These are phyloP conservation scores for Noctua janthina DNA, from an alignment of 2,888 invertebrate species.

Conservation along the genomic window DNA sequence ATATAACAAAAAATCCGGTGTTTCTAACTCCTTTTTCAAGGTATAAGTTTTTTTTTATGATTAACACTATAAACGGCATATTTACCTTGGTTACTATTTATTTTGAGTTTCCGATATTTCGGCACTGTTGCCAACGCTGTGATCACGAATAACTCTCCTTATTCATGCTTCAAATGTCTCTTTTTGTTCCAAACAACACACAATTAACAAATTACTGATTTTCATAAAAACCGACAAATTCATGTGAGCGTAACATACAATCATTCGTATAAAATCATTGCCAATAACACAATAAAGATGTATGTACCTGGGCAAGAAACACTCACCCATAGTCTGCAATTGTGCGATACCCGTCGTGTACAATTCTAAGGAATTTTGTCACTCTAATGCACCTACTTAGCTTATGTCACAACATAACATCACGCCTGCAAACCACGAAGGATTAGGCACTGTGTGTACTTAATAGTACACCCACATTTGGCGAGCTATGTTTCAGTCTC, in stretches of 20 bases:
- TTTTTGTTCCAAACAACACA: constrained; percentile 36
- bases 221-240: constrained; percentile 58
- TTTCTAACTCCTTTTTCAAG: neutral
- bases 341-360: constrained; percentile 48
- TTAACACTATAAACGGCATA: no score
- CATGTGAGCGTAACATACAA: constrained; percentile 64
- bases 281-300: constrained; percentile 64
- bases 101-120: no score
- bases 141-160: neutral
- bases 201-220: constrained; percentile 49
- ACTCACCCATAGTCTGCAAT: constrained; percentile 34
- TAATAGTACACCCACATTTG: neutral
- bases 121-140: no score
- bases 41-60: no score
- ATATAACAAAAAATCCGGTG: neutral
- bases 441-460: neutral
- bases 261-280: constrained; percentile 64
- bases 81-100: no score
- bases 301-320: constrained; percentile 54
- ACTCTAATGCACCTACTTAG: neutral
- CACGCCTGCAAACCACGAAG: neutral
- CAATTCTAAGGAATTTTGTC: constrained; percentile 63
- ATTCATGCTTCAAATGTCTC: constrained; percentile 8
- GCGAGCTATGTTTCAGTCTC: neutral
- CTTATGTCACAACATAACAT: neutral